Conservation (phyloP, 2,113 vertebrate genomes). For the Poeciliopsis retropinna region DNA sequence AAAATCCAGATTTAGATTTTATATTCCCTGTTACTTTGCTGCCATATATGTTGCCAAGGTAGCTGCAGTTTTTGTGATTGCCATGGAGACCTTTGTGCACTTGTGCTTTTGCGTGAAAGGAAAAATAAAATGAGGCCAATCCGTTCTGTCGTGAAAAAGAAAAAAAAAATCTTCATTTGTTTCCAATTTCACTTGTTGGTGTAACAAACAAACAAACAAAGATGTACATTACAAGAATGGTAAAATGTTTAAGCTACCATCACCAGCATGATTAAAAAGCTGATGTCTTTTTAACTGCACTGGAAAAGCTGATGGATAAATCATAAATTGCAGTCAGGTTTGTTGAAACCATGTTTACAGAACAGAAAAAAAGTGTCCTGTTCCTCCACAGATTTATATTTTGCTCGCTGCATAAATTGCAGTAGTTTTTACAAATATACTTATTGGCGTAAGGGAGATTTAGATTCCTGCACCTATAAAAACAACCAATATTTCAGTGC, state of each 20-base stretch:
- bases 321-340: neutral
- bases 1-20: slow-evolving; percentile 58
- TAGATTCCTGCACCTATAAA: too few relatives aligned
- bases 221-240: neutral
- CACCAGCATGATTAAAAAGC: neutral
- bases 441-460: neutral
- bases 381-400: neutral
- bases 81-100: slow-evolving; percentile 22
- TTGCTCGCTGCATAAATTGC: neutral
- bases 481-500: neutral
- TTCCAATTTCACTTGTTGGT: neutral
- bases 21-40: slow-evolving; percentile 1
- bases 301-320: neutral
- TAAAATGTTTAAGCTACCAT: neutral
- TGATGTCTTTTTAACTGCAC: neutral
- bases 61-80: slow-evolving; percentile 38
- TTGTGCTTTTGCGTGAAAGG: neutral
- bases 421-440: neutral
- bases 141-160: neutral
- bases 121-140: neutral
- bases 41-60: slow-evolving; percentile 59
- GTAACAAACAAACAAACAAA: neutral
- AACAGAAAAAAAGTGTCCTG: neutral
- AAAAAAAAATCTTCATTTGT: neutral
- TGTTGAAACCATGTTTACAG: neutral